Evolutionary conservation across 2,797 vertebrate species (phyloP).

Genomic region (Enteromius trimaculatus): DNA sequence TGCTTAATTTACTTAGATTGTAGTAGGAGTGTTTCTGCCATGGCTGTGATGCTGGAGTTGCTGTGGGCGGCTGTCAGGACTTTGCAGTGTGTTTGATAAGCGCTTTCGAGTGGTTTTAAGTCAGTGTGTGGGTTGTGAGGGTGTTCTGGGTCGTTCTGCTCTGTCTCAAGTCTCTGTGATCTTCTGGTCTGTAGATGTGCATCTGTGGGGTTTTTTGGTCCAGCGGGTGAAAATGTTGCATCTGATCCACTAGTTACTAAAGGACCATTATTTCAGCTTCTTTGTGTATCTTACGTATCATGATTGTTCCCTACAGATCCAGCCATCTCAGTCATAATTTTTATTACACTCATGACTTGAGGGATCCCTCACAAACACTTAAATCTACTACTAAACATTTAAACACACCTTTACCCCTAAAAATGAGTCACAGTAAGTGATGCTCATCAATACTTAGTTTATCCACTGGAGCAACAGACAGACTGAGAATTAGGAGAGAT

Average conservation of each 20-base stretch:
- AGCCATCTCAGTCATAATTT: neutral
- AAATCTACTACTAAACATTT: neutral
- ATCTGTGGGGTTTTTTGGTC: neutral
- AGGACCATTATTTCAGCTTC: neutral
- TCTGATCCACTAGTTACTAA: neutral
- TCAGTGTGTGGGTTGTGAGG: conserved; percentile 22
- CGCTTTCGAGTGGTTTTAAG: conserved; percentile 1
- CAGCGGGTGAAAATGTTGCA: neutral
- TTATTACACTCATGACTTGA: neutral
- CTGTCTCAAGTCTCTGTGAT: neutral
- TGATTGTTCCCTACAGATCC: neutral
- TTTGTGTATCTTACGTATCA: neutral
- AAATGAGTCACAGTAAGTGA: neutral
- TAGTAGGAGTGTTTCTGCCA: neutral
- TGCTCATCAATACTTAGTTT: neutral
- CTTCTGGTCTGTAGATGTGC: neutral
- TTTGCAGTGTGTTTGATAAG: neutral
- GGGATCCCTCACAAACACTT: neutral
- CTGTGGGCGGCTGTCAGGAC: conserved; percentile 21
- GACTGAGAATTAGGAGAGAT: neutral
- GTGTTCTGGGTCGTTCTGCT: conserved; percentile 16
- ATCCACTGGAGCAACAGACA: neutral
- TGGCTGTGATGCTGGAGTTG: neutral
- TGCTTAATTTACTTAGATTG: neutral
- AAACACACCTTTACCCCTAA: neutral